These are phyloP conservation scores for Agrochola lychnidis DNA, from an alignment of 2,888 invertebrate genomes.

Conservation along the genomic window DNA sequence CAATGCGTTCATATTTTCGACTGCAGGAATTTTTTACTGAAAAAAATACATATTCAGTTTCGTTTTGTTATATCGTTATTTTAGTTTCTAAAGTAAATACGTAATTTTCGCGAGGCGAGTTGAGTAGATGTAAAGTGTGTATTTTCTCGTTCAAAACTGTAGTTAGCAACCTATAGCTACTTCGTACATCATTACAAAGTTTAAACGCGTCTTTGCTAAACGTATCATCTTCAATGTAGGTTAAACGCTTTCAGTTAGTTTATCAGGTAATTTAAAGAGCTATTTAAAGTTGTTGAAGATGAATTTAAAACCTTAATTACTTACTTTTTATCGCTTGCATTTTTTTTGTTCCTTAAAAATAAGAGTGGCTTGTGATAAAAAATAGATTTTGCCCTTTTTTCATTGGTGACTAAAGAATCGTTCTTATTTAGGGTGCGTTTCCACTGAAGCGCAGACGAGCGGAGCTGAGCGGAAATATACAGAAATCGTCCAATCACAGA, in stretches of 20 bases:
- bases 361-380: neutral
- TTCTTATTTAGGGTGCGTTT: neutral
- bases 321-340: neutral
- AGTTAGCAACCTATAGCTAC: conserved; percentile 64
- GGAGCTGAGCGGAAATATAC: too few relatives aligned
- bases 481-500: too few relatives aligned
- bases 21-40: neutral
- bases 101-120: conserved; percentile 31
- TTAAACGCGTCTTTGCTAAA: conserved; percentile 59
- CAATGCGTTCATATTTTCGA: conserved; percentile 7
- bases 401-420: neutral
- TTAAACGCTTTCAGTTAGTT: conserved; percentile 55
- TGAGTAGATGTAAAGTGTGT: conserved; percentile 29
- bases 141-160: conserved; percentile 57
- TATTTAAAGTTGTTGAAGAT: conserved; percentile 33
- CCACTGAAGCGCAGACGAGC: too few relatives aligned
- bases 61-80: neutral
- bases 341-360: neutral
- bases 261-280: conserved; percentile 49
- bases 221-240: conserved; percentile 57
- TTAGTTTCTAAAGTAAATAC: conserved; percentile 2
- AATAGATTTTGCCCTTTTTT: neutral
- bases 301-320: conserved; percentile 22
- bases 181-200: conserved; percentile 68
- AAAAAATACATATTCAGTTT: conserved; percentile 5